Evolutionary conservation across 1,140 invertebrate species (phyloP), one percentile per base, ranked within the genome.

Genomic region (Radopholus similis): DNA sequence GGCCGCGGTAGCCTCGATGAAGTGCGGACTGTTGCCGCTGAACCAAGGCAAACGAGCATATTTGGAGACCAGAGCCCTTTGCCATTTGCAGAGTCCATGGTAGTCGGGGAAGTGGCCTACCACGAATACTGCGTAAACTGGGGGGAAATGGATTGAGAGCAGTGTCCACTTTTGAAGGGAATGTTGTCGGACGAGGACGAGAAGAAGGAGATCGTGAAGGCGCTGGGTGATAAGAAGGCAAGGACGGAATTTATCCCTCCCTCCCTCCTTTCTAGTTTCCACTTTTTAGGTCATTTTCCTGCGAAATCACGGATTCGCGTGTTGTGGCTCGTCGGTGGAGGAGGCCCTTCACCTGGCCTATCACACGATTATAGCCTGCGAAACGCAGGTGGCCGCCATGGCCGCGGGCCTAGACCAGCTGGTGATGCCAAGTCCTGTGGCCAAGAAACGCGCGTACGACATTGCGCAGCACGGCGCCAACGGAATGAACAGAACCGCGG

Each of bases 311-410:
- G 95, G 95, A 66, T 90, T 92, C 30, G 87, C 97, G 0, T 93
- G 91, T 82, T 95, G 93, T 86, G 95, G 95, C 47, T 91, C 91
- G 77, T 91, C 92, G 4, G 88, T 97, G 53, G 95, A 97, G 85
- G 95, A 99, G 85, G 93, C 95, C 8, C 95, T 94, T 85, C 90
- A 87, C 84, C 90, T 91, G 82, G 89, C 92, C 40, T 89, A 88
- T 74, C 90, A 90, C 83, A 87, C 88, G 54, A 88, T 93, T 56
- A 84, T 89, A 64, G 92, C 93, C n/a, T 93, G 91, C 83, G 91
- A 94, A 83, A 89, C 90, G 54, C 89, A 89, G 81, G 85, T 69
- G 51, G 9, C 30, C 34, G 75, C 75, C 15, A 59, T 69, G 3
- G 65, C 62, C 23, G 75, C 63, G 26, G 75, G 75, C 35, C 64